Conservation (phyloP, 2,113 vertebrate genomes). For the Rhinichthys klamathensis region DNA sequence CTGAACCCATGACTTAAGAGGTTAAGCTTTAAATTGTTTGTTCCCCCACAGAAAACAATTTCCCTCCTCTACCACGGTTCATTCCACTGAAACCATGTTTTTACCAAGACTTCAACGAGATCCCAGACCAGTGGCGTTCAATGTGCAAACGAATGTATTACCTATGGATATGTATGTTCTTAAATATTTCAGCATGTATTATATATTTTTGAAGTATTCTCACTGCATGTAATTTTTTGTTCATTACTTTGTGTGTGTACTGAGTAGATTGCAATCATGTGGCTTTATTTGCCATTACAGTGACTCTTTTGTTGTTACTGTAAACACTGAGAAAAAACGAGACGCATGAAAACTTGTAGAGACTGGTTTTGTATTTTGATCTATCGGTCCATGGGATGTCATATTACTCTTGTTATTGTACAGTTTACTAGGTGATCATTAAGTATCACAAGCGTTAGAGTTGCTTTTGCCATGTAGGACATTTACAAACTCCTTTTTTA, state of each 20-base stretch:
- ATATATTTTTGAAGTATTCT: background rate
- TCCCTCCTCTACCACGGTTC: conserved; percentile 93
- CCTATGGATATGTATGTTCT: conserved; percentile 91
- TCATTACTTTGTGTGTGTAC: background rate
- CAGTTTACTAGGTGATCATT: background rate
- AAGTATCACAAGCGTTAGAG: background rate
- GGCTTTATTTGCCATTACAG: background rate
- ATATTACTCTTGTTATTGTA: background rate
- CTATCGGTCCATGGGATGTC: background rate
- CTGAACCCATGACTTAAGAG: background rate
- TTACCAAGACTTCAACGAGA: conserved; percentile 97
- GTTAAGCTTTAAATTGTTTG: background rate
- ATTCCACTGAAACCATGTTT: conserved; percentile 98
- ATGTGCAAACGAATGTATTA: conserved; percentile 96
- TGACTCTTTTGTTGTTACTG: conserved; percentile 61
- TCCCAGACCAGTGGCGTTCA: conserved; percentile 87
- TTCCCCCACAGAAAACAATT: conserved; percentile 89
- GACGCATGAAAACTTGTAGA: conserved; percentile 18
- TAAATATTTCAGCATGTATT: conserved; percentile 67
- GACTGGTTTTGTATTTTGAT: conserved; percentile 32
- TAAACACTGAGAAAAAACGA: conserved; percentile 63
- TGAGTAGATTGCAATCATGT: background rate
- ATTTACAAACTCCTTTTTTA: conserved; percentile 47
- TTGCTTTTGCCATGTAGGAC: background rate
- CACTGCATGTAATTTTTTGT: background rate